phyloP scores from a whole-genome alignment of 2,797 vertebrate species.

The Enteromius thamalakanensis region DNA sequence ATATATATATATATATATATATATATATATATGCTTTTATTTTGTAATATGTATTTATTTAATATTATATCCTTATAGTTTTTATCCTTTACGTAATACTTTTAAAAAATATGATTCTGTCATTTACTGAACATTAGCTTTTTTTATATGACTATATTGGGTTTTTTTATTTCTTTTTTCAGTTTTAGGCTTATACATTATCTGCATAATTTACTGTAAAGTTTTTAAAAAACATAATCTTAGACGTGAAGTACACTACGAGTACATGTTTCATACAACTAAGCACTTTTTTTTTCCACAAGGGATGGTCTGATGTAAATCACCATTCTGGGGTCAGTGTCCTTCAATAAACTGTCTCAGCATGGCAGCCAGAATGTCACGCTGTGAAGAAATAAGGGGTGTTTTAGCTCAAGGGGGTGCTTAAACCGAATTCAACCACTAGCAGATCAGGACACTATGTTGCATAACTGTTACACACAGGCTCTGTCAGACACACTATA shows the following conservation, averaged over 20 bases:
- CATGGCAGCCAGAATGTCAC: constrained; percentile 39
- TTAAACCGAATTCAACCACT: constrained; percentile 59
- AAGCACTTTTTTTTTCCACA: background rate
- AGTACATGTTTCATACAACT: constrained; percentile 6
- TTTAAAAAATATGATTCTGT: background rate
- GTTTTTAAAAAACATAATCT: background rate
- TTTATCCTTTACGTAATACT: background rate
- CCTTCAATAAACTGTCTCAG: constrained; percentile 13
- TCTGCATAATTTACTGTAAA: background rate
- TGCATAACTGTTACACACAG: constrained; percentile 60
- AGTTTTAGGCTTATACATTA: background rate
- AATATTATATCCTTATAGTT: background rate
- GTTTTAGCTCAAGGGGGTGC: constrained; percentile 56
- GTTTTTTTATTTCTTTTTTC: background rate
- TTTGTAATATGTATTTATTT: background rate
- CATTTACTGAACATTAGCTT: background rate
- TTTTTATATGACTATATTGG: background rate
- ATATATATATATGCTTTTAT: background rate
- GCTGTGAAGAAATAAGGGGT: constrained; percentile 67
- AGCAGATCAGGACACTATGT: constrained; percentile 60
- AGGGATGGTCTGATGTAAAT: constrained; percentile 46
- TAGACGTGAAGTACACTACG: background rate
- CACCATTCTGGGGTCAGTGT: constrained; percentile 49
- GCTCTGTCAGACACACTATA: constrained; percentile 59
- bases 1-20: too few relatives aligned